A percentile compares a stretch with the other conserved stretches of the same genome.
phyloP scores from a whole-genome alignment of 2,888 invertebrate genomes.

The Leptodirus hochenwartii region DNA sequence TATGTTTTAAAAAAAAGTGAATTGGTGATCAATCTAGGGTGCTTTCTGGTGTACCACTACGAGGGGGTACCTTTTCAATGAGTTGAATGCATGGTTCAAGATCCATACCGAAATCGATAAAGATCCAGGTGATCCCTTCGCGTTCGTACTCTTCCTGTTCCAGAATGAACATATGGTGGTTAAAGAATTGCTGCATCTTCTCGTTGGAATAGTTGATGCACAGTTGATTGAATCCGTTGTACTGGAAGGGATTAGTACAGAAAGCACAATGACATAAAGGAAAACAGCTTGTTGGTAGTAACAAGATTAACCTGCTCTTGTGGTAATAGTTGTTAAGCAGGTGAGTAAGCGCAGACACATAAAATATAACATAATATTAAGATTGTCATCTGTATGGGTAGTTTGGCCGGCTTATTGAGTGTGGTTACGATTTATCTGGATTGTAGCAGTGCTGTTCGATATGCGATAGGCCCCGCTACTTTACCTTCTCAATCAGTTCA shows the following conservation, averaged over 20 bases:
- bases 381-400: no score
- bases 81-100: conserved; percentile 80
- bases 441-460: not conserved
- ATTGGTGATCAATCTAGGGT: not conserved
- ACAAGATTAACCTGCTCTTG: conserved; percentile 1
- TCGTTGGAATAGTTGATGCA: conserved; percentile 96
- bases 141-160: conserved; percentile 92
- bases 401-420: no score
- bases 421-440: conserved; percentile 1
- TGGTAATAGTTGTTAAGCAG: not conserved
- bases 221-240: conserved; percentile 88
- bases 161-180: conserved; percentile 90
- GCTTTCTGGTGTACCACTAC: not conserved
- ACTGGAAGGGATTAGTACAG: conserved; percentile 38
- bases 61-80: conserved; percentile 57
- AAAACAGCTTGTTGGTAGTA: conserved; percentile 8
- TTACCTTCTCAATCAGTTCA: conserved; percentile 61
- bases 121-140: conserved; percentile 80
- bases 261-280: not conserved
- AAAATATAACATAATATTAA: no score
- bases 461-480: conserved; percentile 7
- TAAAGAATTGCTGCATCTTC: conserved; percentile 90
- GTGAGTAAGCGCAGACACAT: conserved; percentile 2
- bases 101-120: conserved; percentile 93
- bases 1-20: conserved; percentile 3